Conservation (phyloP, 2,113 vertebrate species). For the Meriones unguiculatus region DNA sequence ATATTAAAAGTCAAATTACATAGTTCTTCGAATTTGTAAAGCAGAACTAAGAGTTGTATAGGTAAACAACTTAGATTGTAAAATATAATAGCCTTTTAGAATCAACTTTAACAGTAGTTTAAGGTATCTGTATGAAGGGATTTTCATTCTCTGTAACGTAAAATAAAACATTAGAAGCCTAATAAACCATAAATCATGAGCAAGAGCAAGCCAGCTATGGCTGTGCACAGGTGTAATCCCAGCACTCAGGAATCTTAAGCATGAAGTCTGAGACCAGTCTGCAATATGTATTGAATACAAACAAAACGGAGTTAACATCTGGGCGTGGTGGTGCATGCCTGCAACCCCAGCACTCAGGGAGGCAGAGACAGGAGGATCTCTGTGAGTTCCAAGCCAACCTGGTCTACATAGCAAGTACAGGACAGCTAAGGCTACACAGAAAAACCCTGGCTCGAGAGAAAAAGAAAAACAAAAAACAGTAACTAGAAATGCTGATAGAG, state of each 20-base stretch:
- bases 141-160: neutral
- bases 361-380: too few relatives aligned
- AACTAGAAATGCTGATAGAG: neutral
- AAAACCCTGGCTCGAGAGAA: too few relatives aligned
- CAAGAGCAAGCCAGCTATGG: neutral
- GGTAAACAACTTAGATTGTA: slow-evolving; percentile 1
- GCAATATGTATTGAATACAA: neutral
- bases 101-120: neutral
- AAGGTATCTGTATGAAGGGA: neutral
- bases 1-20: neutral
- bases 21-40: neutral
- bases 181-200: neutral
- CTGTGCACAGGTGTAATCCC: neutral
- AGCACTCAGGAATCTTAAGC: neutral
- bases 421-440: too few relatives aligned
- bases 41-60: neutral
- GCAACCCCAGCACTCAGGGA: too few relatives aligned
- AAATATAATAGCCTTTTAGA: neutral
- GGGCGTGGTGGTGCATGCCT: too few relatives aligned
- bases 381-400: too few relatives aligned
- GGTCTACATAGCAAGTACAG: too few relatives aligned
- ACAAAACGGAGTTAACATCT: neutral
- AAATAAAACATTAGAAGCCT: neutral
- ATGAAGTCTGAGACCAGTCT: neutral
- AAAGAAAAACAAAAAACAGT: neutral